These are phyloP conservation scores for Gallinago undulata DNA, from an alignment of 2,113 vertebrate genomes.

Conservation along the genomic window DNA sequence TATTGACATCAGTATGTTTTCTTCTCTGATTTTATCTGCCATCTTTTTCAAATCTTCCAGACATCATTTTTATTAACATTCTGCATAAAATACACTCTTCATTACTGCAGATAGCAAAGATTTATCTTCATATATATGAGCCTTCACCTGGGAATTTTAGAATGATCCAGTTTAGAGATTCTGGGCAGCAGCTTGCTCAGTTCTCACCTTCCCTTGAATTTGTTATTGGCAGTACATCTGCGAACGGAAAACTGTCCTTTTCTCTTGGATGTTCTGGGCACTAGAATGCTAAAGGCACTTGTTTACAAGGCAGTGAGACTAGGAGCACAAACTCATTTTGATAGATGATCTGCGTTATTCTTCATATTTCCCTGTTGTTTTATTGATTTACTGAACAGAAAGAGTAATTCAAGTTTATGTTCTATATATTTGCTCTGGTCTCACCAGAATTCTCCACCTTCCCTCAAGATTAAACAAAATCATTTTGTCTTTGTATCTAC, in stretches of 20 bases:
- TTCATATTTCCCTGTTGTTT: conserved; percentile 61
- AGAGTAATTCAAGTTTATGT: conserved; percentile 73
- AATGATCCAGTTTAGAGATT: conserved; percentile 45
- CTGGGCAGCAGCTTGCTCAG: conserved; percentile 21
- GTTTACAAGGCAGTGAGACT: conserved; percentile 53
- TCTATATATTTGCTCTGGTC: conserved; percentile 52
- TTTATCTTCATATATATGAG: conserved; percentile 41
- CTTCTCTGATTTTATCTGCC: neutral
- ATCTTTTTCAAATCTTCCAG: conserved; percentile 1
- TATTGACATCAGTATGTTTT: neutral
- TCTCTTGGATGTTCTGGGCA: conserved; percentile 52
- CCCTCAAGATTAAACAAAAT: conserved; percentile 59
- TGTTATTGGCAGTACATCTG: conserved; percentile 17
- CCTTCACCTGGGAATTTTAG: conserved; percentile 60
- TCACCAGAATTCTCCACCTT: conserved; percentile 51
- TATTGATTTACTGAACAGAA: conserved; percentile 76
- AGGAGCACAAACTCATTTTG: conserved; percentile 58
- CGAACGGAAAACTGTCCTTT: conserved; percentile 39
- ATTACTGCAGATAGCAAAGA: conserved; percentile 41
- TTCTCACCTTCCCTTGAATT: conserved; percentile 23
- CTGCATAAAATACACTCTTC: conserved; percentile 26
- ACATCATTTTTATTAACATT: conserved; percentile 40
- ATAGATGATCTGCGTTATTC: conserved; percentile 59
- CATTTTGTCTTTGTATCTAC: conserved; percentile 59
- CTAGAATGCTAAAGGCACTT: conserved; percentile 36